phyloP scores from a whole-genome alignment of 1,140 invertebrate genomes.

The Drosophila mayri region DNA sequence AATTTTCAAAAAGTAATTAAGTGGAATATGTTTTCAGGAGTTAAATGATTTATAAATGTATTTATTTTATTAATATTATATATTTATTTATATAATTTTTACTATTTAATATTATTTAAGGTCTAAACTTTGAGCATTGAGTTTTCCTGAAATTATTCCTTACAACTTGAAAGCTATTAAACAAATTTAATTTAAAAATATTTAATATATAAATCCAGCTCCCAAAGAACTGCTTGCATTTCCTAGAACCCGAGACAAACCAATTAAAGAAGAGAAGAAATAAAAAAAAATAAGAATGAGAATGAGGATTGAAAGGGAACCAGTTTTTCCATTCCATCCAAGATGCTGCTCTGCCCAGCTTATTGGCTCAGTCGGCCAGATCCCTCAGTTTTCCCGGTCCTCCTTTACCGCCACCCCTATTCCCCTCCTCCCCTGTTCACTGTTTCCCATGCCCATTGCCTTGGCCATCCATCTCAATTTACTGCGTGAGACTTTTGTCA shows the following conservation, averaged over 20 bases:
- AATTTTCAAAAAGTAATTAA: neutral
- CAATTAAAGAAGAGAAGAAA: conserved; percentile 31
- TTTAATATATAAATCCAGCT: neutral
- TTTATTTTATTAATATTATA: neutral
- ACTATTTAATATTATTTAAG: neutral
- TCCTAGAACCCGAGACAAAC: conserved; percentile 22
- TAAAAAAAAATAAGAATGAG: neutral
- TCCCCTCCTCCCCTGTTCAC: neutral
- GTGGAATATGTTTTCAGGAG: neutral
- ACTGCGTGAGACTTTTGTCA: conserved; percentile 63
- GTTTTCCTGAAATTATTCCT: neutral
- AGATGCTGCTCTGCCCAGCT: conserved; percentile 28
- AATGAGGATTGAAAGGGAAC: conserved; percentile 29
- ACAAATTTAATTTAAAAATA: neutral
- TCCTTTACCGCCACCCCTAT: neutral
- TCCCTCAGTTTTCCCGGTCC: conserved; percentile 3
- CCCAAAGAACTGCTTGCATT: neutral
- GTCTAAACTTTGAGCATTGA: neutral
- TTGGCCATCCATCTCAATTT: conserved; percentile 58
- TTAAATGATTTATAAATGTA: neutral
- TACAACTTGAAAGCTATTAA: neutral
- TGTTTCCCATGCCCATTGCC: conserved; percentile 14
- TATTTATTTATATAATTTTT: neutral
- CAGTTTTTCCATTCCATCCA: conserved; percentile 27
- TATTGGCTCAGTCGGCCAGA: conserved; percentile 38